These are phyloP conservation scores for Penaeus monodon DNA, from an alignment of 2,888 invertebrate genomes.

Conservation along the genomic window DNA sequence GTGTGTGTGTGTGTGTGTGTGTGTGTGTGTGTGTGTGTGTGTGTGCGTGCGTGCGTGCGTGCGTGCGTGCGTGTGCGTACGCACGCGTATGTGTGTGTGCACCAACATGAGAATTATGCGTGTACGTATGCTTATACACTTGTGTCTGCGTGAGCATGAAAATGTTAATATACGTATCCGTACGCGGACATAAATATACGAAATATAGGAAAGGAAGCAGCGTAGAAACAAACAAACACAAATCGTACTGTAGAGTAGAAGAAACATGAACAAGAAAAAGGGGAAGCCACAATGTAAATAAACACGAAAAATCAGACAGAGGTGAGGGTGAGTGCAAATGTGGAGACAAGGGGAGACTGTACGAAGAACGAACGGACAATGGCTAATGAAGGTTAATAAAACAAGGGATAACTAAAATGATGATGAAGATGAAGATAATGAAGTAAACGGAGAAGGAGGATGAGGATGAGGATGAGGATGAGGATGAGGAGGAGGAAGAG, in stretches of 20 bases:
- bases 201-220: neutral
- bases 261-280: neutral
- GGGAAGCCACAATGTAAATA: neutral
- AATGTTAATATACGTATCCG: neutral
- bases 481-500: neutral
- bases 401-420: neutral
- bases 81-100: constrained; percentile 4
- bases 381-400: neutral
- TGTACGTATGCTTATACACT: neutral
- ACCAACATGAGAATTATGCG: neutral
- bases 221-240: neutral
- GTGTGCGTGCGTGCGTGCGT: neutral
- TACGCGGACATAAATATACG: neutral
- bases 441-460: neutral
- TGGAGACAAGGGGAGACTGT: neutral
- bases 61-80: neutral
- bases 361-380: neutral
- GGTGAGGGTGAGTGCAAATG: neutral
- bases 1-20: too few relatives aligned
- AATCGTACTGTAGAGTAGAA: neutral
- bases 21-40: constrained; percentile 29
- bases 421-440: neutral
- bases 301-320: neutral
- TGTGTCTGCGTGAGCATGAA: too few relatives aligned
- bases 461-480: neutral